Conservation (phyloP, 2,888 invertebrate genomes). For the Hedya salicella region DNA sequence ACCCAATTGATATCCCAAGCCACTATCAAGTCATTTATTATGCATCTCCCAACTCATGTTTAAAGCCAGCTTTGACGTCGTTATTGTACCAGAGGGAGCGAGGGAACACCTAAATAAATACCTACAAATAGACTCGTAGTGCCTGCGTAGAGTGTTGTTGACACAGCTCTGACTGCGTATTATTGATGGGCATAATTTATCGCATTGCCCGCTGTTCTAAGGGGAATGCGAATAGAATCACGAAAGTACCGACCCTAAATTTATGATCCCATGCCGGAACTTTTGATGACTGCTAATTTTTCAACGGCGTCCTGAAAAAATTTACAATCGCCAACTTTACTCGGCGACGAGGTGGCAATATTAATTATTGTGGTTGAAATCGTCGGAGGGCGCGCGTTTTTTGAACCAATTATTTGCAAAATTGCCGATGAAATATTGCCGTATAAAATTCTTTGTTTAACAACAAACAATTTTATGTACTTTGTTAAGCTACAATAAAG, state of each 20-base stretch:
- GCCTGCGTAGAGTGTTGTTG: conserved; percentile 69
- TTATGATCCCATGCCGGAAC: conserved; percentile 72
- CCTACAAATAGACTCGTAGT: conserved; percentile 59
- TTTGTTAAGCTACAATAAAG: too few species aligned
- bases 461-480: not conserved
- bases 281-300: conserved; percentile 78
- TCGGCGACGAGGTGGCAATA: conserved; percentile 57
- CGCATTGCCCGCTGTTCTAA: conserved; percentile 68
- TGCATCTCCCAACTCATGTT: conserved; percentile 57
- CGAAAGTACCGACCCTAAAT: conserved; percentile 71
- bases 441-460: not conserved
- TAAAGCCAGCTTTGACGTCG: conserved; percentile 53
- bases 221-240: conserved; percentile 76
- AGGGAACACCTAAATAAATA: conserved; percentile 56
- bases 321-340: conserved; percentile 56
- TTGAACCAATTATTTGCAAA: not conserved
- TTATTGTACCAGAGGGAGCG: conserved; percentile 55
- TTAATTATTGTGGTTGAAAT: conserved; percentile 56
- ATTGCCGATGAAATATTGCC: not conserved
- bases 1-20: conserved; percentile 53
- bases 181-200: conserved; percentile 82
- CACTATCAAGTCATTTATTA: conserved; percentile 56
- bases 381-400: conserved; percentile 7
- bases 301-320: conserved; percentile 62
- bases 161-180: conserved; percentile 72